phyloP scores from a whole-genome alignment of 2,113 vertebrate genomes.

The Furnarius figulus region DNA sequence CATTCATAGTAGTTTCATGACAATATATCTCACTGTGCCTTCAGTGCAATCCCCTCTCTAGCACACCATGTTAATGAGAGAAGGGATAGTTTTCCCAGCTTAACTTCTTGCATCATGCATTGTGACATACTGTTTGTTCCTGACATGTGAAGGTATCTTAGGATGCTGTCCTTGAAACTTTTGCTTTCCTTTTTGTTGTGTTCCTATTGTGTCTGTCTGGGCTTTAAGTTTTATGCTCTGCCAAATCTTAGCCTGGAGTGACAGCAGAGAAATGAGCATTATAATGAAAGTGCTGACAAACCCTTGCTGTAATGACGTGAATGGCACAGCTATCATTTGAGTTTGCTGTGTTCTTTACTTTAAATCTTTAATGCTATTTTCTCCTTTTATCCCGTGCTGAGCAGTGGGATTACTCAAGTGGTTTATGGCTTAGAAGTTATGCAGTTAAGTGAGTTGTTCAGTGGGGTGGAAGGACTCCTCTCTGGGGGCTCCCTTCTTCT shows the following conservation, averaged over 20 bases:
- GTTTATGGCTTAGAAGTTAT: slow-evolving; percentile 40
- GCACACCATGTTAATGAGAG: neutral
- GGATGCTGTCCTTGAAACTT: neutral
- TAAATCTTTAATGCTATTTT: slow-evolving; percentile 71
- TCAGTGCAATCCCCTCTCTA: neutral
- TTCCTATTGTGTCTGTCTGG: slow-evolving; percentile 41
- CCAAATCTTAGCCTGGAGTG: slow-evolving; percentile 56
- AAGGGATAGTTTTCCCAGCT: neutral
- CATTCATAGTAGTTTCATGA: neutral
- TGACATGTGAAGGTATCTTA: neutral
- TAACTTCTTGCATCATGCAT: neutral
- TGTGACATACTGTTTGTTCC: neutral
- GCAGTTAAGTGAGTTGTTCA: slow-evolving; percentile 25
- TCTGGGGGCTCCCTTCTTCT: neutral
- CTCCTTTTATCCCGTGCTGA: slow-evolving; percentile 40
- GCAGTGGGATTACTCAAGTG: slow-evolving; percentile 54
- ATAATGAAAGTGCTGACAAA: slow-evolving; percentile 66
- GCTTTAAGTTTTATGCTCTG: slow-evolving; percentile 45
- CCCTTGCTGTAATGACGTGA: slow-evolving; percentile 50
- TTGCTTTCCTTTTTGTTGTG: neutral
- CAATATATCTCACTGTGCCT: neutral
- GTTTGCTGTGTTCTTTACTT: slow-evolving; percentile 51
- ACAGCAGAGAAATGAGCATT: slow-evolving; percentile 60
- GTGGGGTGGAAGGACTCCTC: neutral
- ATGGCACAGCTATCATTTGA: slow-evolving; percentile 31